Evolutionary conservation across 2,797 vertebrate species (phyloP), one percentile per base, ranked within the genome.

Genomic region (Aselliscus stoliczkanus): DNA sequence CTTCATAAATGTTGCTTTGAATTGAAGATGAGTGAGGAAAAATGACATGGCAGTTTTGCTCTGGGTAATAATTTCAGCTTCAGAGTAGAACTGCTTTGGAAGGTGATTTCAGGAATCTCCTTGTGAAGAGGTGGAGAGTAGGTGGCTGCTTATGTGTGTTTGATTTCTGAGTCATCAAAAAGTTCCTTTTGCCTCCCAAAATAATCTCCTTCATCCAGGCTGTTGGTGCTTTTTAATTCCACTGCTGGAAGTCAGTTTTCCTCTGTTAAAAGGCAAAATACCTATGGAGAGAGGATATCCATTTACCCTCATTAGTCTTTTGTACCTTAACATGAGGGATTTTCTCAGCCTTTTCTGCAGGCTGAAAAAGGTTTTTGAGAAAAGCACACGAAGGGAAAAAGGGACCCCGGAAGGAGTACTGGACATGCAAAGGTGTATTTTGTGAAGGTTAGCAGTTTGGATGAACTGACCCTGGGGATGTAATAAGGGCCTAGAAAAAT

Each of bases 91-190:
- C 62, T 79, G 34, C 85, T 88, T 81, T 93, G 86, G 86, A 87
- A 15, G 50, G 77, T 54, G 81, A 62, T 93, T 91, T 85, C 81
- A 82, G 96, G 83, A 70, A 69, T 89, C 52, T 82, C 69, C 58
- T 87, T 88, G 18, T 5, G 70, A 82, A 62, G 77, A 92, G 93
- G 85, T 90, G 76, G 81, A 9, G 27, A n/a, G 92, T 50, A 90
- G 94, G 96, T 94, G 90, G 94, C 60, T 88, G 52, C 62, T 73
- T 86, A 83, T 47, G n/a, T 58, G 37, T 87, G 52, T 75, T 75
- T 94, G 92, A 92, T 82, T 94, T 97, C 93, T 96, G 95, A 96
- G 82, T 96, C 95, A 96, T 80, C 70, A 42, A 6, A 79, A 96
- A 90, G 73, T 27, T 82, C 86, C 52, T 64, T 93, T 90, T 90